Percentiles rank a stretch among this genome's conserved stretches.
Conservation (phyloP, 2,797 vertebrate species). For the Lepilemur ruficaudatus region DNA sequence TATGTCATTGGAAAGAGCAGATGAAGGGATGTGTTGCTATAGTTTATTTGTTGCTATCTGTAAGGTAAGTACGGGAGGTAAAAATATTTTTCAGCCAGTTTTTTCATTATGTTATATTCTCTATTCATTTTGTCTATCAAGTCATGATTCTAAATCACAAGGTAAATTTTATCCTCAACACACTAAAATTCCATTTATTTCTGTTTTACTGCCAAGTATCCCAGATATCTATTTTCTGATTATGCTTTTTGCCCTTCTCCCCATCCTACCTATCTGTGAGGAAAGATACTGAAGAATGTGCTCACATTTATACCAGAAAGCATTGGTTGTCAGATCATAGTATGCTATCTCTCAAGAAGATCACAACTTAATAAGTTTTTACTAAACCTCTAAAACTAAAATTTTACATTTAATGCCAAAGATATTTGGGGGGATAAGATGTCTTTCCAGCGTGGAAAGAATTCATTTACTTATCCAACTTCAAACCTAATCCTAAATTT, state of each 20-base stretch:
- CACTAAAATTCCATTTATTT: neutral
- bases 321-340: neutral
- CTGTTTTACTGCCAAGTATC: neutral
- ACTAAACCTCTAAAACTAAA: neutral
- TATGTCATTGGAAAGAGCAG: slow-evolving; percentile 29
- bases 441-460: neutral
- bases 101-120: neutral
- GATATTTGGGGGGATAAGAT: neutral
- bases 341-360: neutral
- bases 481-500: slow-evolving; percentile 25
- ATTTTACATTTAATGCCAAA: neutral
- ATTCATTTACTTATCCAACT: neutral
- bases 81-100: slow-evolving; percentile 20
- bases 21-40: slow-evolving; percentile 13
- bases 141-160: neutral
- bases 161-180: neutral
- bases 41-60: slow-evolving; percentile 56
- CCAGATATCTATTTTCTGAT: neutral
- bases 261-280: neutral
- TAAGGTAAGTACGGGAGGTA: slow-evolving; percentile 45
- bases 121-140: neutral
- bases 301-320: neutral
- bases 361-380: neutral
- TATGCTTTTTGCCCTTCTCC: neutral
- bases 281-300: neutral